Evolutionary conservation across 2,888 invertebrate species (phyloP).

Genomic region (Colostygia pectinataria): DNA sequence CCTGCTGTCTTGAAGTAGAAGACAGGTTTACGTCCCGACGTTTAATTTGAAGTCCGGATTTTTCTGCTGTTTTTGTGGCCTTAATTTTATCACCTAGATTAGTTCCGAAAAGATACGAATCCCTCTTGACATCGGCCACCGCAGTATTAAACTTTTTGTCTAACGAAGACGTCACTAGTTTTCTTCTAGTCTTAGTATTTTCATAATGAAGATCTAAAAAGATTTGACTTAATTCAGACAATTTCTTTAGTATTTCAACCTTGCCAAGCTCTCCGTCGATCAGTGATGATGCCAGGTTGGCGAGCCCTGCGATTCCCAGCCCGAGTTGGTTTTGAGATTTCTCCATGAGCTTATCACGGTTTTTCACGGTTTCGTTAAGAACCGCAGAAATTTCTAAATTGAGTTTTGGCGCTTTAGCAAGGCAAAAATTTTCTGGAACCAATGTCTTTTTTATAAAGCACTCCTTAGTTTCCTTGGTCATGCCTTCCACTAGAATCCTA

Average conservation of each 20-base stretch:
- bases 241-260: constrained; percentile 1
- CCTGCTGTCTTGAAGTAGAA: background rate
- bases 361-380: constrained; percentile 1
- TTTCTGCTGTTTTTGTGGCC: background rate
- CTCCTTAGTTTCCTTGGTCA: background rate
- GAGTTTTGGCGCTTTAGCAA: constrained; percentile 2
- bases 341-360: constrained; percentile 6
- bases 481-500: background rate
- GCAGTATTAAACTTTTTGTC: background rate
- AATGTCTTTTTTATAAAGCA: background rate
- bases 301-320: constrained; percentile 6
- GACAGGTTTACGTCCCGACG: too few relatives aligned
- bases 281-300: background rate
- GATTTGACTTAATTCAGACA: constrained; percentile 3
- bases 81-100: background rate
- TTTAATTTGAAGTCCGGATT: background rate
- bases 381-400: constrained; percentile 4
- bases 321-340: constrained; percentile 10
- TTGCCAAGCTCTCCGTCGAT: background rate
- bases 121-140: background rate
- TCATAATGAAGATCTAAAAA: constrained; percentile 1
- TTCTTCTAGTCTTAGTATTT: too few relatives aligned
- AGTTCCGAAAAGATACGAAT: background rate
- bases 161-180: background rate
- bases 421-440: constrained; percentile 3